Evolutionary conservation across 2,888 invertebrate genomes (phyloP).

Genomic region (Drosophila barbarae): DNA sequence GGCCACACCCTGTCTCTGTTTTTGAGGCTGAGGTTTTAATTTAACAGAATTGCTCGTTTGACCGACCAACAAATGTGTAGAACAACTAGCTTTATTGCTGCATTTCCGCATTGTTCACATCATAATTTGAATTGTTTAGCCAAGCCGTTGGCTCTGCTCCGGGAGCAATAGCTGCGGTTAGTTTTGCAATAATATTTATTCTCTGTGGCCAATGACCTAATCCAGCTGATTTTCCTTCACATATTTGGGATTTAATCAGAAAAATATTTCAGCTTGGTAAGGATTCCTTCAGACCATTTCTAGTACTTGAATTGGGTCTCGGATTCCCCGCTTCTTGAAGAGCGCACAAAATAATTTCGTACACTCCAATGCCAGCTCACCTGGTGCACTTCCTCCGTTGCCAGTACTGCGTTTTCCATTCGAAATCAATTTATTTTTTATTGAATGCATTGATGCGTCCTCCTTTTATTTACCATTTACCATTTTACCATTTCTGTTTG

Average conservation of each 20-base stretch:
- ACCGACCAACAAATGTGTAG: constrained; percentile 20
- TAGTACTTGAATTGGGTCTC: background rate
- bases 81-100: constrained; percentile 26
- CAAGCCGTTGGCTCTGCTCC: constrained; percentile 7
- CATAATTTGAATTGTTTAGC: constrained; percentile 29
- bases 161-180: constrained; percentile 14
- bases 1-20: constrained; percentile 4
- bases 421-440: constrained; percentile 66
- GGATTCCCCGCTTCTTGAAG: background rate
- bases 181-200: constrained; percentile 9
- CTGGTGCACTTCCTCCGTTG: constrained; percentile 39
- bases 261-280: background rate
- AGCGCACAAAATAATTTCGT: constrained; percentile 19
- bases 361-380: constrained; percentile 28
- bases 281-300: background rate
- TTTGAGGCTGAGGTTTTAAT: constrained; percentile 33
- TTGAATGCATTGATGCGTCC: constrained; percentile 57
- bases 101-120: constrained; percentile 30
- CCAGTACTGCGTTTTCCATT: constrained; percentile 23
- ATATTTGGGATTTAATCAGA: background rate
- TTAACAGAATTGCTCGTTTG: constrained; percentile 33
- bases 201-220: constrained; percentile 2
- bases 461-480: constrained; percentile 60
- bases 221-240: constrained; percentile 1
- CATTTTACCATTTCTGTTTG: constrained; percentile 48